Evolutionary conservation across 2,888 invertebrate species (phyloP).

Genomic region (Leucoma salicis): DNA sequence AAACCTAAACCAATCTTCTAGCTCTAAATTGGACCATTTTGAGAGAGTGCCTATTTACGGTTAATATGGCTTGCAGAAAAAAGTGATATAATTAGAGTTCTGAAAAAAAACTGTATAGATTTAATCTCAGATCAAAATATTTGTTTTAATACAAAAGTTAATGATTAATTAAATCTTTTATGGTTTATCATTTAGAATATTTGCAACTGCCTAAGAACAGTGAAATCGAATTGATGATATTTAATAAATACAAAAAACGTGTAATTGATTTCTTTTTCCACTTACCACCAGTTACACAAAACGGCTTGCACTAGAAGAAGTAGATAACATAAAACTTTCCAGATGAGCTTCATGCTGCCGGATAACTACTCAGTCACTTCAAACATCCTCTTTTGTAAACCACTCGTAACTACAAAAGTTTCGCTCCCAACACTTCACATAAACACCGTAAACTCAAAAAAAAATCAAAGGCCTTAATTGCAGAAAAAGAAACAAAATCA

Average conservation of each 20-base stretch:
- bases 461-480: conserved; percentile 36
- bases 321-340: conserved; percentile 64
- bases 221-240: not conserved
- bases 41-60: no score
- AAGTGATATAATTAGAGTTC: no score
- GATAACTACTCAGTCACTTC: conserved; percentile 47
- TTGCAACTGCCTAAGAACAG: no score
- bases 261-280: conserved; percentile 15
- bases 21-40: no score
- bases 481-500: conserved; percentile 51
- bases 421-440: conserved; percentile 47
- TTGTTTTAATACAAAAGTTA: no score
- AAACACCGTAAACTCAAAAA: conserved; percentile 43
- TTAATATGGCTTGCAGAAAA: no score
- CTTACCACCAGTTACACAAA: conserved; percentile 76
- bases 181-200: no score
- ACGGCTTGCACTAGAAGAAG: conserved; percentile 63
- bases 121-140: no score
- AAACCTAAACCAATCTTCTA: no score
- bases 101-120: no score
- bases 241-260: not conserved
- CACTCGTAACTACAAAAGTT: conserved; percentile 45
- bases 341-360: conserved; percentile 68
- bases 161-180: no score
- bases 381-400: conserved; percentile 42